Base-by-base conservation (phyloP, 2,888 invertebrate genomes). In the Lomographa bimaculata region DNA sequence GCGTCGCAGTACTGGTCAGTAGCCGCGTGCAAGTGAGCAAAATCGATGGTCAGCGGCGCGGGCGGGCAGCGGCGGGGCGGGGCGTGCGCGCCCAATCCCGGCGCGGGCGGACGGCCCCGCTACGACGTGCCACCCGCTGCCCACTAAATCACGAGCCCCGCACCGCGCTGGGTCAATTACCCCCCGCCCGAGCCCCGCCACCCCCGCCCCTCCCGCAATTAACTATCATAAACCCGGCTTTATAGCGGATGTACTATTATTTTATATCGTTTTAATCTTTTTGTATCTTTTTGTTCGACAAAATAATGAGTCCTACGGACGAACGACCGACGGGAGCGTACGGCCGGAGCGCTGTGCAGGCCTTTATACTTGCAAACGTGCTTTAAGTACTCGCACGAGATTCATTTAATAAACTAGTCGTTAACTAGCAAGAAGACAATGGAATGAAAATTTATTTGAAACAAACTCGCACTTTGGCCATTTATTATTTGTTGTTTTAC, bases 21-120 rank as follows among this genome's bases (percentile, higher is more conserved):
- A 4, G 14, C 14, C 4, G 14, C 4, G 14, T 14, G 14, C 4
- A 4, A 3, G 14, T 14, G 14, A 14, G 14, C n/a, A n/a, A n/a
- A n/a, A n/a, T n/a, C n/a, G n/a, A 4, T 14, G 14, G 14, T 3
- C 14, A 14, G 14, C 14, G 33, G 21, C 29, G 38, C 8, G 8
- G 24, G 39, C 21, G 35, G 35, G 45, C 42, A 43, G 34, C 29
- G 44, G 44, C 40, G 48, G 51, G 53, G 48, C 41, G 48, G 63
- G 51, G 47, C 46, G 47, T 34, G 50, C 50, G 49, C 54, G 53
- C 57, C 73, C 76, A 75, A 71, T 70, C 30, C 47, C 60, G 39
- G 34, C 54, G 62, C 63, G 51, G 50, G 58, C 40, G 6, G 24
- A 7, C 57, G 46, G 37, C 29, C 12, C 34, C 36, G 36, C 23